Conservation (phyloP, 2,888 invertebrate genomes). For the Graphium colonna region DNA sequence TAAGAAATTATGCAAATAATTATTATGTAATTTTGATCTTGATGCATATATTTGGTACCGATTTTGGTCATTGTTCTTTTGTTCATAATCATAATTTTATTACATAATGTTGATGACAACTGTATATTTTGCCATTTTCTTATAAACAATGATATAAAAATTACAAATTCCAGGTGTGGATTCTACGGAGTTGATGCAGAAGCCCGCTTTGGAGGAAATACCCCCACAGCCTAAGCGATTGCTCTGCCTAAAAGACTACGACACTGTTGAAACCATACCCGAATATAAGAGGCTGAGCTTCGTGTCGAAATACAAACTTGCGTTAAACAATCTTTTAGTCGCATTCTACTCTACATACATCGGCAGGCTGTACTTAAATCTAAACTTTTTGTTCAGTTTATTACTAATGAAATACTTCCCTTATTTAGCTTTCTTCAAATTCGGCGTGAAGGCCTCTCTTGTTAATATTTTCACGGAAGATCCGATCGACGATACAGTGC, state of each 20-base stretch:
- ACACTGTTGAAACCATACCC: constrained; percentile 57
- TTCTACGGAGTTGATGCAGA: constrained; percentile 39
- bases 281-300: constrained; percentile 60
- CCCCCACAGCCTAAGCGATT: constrained; percentile 41
- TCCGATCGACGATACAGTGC: constrained; percentile 49
- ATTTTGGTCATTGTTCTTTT: too few species aligned
- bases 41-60: too few species aligned
- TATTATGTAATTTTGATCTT: too few species aligned
- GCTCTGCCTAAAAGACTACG: constrained; percentile 62
- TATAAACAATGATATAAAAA: background rate
- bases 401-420: constrained; percentile 84
- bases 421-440: constrained; percentile 83
- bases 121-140: too few species aligned
- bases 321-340: constrained; percentile 34
- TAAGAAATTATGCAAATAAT: too few species aligned
- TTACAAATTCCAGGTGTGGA: constrained; percentile 50
- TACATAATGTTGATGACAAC: too few species aligned
- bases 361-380: constrained; percentile 82
- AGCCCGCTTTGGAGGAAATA: constrained; percentile 47
- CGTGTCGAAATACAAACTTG: constrained; percentile 49
- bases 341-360: constrained; percentile 62
- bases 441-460: constrained; percentile 81
- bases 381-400: constrained; percentile 77
- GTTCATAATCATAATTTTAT: too few species aligned
- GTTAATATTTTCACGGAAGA: constrained; percentile 78